Evolutionary conservation across 2,888 invertebrate species (phyloP).

Genomic region (Sarcophaga variegata): DNA sequence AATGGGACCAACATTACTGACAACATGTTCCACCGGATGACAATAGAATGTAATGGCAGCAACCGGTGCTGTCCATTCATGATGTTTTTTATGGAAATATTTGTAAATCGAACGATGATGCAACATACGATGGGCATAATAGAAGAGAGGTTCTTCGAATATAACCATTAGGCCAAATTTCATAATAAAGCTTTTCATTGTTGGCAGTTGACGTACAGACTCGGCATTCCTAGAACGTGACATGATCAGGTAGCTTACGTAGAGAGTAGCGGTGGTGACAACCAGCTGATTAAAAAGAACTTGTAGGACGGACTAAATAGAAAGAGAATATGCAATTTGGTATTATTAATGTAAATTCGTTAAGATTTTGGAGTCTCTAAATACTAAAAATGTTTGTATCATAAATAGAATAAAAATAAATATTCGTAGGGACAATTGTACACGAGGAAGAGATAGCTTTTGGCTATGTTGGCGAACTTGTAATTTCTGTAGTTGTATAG

Average conservation of each 20-base stretch:
- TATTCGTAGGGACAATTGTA: no score
- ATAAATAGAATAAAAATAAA: no score
- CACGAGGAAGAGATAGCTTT: no score
- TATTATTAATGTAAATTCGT: no score
- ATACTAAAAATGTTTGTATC: no score
- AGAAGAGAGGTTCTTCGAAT: conserved; percentile 90
- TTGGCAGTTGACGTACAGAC: conserved; percentile 86
- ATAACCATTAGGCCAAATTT: conserved; percentile 87
- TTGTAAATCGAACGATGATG: conserved; percentile 89
- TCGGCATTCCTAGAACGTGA: conserved; percentile 72
- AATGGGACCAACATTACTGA: conserved; percentile 89
- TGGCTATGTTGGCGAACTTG: no score
- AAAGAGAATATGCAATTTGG: conserved; percentile 7
- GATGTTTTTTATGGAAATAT: conserved; percentile 91
- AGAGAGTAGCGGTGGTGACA: conserved; percentile 83
- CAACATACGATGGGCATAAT: conserved; percentile 91
- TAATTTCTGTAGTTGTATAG: no score
- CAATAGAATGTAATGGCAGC: conserved; percentile 90
- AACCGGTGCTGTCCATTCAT: conserved; percentile 93
- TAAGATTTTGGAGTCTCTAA: no score
- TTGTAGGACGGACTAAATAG: conserved; percentile 84
- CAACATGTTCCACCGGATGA: conserved; percentile 88
- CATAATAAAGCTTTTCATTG: conserved; percentile 86
- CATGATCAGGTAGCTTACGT: conserved; percentile 71
- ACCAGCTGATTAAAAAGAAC: conserved; percentile 88